phyloP scores from a whole-genome alignment of 2,888 invertebrate genomes.

The Pollenia angustigena region DNA sequence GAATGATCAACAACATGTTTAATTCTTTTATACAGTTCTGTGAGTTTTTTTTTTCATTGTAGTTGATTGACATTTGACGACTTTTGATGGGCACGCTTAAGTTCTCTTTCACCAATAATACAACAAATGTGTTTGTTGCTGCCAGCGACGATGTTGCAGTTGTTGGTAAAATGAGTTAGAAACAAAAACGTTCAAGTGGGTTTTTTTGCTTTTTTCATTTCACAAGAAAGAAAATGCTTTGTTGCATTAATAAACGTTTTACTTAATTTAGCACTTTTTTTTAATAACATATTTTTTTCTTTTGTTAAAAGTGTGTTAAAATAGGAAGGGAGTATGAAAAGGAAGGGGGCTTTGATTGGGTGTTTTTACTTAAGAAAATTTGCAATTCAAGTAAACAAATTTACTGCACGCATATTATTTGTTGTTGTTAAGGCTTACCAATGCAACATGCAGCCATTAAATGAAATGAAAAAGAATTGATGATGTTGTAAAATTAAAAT shows the following conservation, averaged over 20 bases:
- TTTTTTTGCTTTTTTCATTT: neutral
- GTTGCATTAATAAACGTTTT: slow-evolving; percentile 66
- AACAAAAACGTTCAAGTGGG: slow-evolving; percentile 34
- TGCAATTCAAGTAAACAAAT: slow-evolving; percentile 73
- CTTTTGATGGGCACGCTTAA: slow-evolving; percentile 78
- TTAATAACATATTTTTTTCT: neutral
- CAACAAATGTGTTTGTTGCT: slow-evolving; percentile 20
- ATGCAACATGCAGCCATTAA: slow-evolving; percentile 26
- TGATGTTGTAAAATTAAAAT: neutral
- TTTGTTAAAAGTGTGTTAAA: neutral
- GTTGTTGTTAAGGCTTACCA: slow-evolving; percentile 4
- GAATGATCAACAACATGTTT: slow-evolving; percentile 62
- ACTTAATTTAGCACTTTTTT: slow-evolving; percentile 70
- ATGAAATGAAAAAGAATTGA: slow-evolving; percentile 44
- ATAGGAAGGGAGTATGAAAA: neutral
- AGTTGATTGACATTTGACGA: slow-evolving; percentile 80
- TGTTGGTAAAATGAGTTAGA: slow-evolving; percentile 14
- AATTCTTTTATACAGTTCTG: slow-evolving; percentile 44
- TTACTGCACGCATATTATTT: slow-evolving; percentile 74
- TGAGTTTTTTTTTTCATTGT: slow-evolving; percentile 69
- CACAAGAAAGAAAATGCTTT: slow-evolving; percentile 34
- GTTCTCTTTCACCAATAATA: slow-evolving; percentile 66
- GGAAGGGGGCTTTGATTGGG: neutral
- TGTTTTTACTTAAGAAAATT: slow-evolving; percentile 18
- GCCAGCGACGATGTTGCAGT: slow-evolving; percentile 1